phyloP scores from a whole-genome alignment of 2,797 vertebrate genomes.

The Gymnopithys bicolor region DNA sequence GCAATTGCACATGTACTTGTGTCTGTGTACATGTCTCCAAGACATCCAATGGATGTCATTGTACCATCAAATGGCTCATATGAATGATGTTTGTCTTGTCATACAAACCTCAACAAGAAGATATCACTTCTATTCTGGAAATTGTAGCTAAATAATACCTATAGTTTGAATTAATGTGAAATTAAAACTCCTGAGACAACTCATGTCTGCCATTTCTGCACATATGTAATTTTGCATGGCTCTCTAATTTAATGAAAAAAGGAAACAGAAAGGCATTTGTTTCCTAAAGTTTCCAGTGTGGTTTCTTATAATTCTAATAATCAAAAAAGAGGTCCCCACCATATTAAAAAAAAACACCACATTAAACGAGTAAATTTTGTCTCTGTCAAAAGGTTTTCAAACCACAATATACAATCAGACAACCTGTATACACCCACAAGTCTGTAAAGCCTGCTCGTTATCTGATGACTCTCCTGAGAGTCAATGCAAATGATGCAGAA shows the following conservation, averaged over 20 bases:
- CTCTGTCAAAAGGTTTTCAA: background rate
- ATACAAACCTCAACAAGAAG: background rate
- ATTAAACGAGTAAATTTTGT: background rate
- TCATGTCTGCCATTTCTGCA: background rate
- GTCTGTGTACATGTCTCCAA: background rate
- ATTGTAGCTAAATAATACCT: background rate
- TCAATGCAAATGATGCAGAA: background rate
- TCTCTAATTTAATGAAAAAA: background rate
- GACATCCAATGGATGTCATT: background rate
- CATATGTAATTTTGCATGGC: background rate
- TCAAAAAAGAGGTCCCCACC: background rate
- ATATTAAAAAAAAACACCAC: background rate
- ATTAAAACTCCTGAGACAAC: background rate
- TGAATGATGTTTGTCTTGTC: background rate
- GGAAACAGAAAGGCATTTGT: background rate
- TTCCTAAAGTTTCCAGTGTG: fast-evolving
- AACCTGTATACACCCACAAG: background rate
- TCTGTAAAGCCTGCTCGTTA: background rate
- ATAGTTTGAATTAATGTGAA: background rate
- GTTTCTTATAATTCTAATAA: background rate
- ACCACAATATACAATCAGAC: background rate
- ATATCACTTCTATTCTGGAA: background rate
- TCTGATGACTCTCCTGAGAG: background rate
- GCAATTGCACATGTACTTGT: background rate
- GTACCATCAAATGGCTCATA: background rate